Conservation (phyloP, 2,113 vertebrate species). For the Sander vitreus region DNA sequence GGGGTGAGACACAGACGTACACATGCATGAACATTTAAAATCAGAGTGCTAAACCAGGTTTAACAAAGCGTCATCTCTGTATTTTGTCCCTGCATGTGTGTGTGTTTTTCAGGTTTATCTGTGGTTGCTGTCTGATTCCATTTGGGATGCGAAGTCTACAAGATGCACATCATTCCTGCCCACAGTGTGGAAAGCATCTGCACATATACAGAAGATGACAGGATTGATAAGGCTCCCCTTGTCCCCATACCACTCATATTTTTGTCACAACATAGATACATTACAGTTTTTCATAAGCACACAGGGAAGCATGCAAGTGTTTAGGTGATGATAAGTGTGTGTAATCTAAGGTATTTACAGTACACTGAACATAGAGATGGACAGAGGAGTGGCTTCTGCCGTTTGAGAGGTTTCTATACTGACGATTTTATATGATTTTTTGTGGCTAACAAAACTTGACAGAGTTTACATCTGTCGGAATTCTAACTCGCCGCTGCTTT, state of each 20-base stretch:
- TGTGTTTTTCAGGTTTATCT: constrained; percentile 67
- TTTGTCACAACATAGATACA: background rate
- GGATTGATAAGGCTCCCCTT: background rate
- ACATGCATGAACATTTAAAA: background rate
- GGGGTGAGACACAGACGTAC: constrained; percentile 57
- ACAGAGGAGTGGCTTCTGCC: background rate
- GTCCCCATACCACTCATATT: background rate
- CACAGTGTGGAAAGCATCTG: constrained; percentile 48
- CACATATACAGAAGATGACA: constrained; percentile 50
- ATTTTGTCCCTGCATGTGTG: background rate
- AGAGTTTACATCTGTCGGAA: background rate
- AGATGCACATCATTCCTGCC: constrained; percentile 71
- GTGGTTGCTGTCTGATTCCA: constrained; percentile 76
- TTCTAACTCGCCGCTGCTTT: background rate
- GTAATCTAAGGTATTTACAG: background rate
- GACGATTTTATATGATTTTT: background rate
- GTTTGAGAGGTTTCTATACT: background rate
- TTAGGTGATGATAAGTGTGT: background rate
- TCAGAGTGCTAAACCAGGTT: background rate
- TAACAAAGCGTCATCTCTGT: background rate
- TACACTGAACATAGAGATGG: background rate
- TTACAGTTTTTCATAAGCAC: background rate
- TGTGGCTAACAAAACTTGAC: background rate
- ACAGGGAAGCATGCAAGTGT: background rate
- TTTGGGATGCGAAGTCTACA: constrained; percentile 29